Base-by-base conservation (phyloP, 2,888 invertebrate species). In the Charanyca ferruginea region DNA sequence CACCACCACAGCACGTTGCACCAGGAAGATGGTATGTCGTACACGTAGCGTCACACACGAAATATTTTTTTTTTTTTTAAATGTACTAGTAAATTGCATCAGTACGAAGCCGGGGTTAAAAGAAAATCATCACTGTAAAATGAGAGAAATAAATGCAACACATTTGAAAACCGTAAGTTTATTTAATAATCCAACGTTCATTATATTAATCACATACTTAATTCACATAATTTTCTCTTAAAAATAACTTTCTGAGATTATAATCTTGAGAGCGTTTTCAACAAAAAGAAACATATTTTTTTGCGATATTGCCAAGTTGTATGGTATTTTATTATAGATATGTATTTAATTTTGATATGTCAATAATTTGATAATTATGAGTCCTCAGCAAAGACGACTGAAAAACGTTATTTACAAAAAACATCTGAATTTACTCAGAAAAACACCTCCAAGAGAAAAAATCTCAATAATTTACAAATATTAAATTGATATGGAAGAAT, bases 401-500 rank as follows among this genome's bases (percentile, higher is more conserved):
- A 1, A n/a, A 11, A 16, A 38, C 13, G 44, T 5, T 49, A 32
- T 67, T 55, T 54, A 67, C 69, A 68, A 58, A 22, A 5, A 38
- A 7, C n/a, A 9, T 22, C 6, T 2, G 3, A 16, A 28, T 13
- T 32, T 28, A 22, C 16, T 20, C 16, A 13, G 22, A 55, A 73
- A 80, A 80, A 79, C 80, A 67, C 71, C 58, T 63, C 58, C n/a
- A 13, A 60, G 70, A 41, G 2, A 16, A 3, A 20, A 7, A 52
- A 68, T 67, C 80, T 59, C 63, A 41, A 66, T 75, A 70, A 59
- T 73, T 77, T 80, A 80, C 66, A 81, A 59, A 57, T 77, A 66
- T 77, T 79, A 69, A 82, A 76, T 82, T 90, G 91, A 91, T 91
- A 91, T 91, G 91, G 92, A 92, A 92, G 91, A 91, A 84, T 88